Base-by-base conservation (phyloP, 2,888 invertebrate species). In the Stenodema calcarata region DNA sequence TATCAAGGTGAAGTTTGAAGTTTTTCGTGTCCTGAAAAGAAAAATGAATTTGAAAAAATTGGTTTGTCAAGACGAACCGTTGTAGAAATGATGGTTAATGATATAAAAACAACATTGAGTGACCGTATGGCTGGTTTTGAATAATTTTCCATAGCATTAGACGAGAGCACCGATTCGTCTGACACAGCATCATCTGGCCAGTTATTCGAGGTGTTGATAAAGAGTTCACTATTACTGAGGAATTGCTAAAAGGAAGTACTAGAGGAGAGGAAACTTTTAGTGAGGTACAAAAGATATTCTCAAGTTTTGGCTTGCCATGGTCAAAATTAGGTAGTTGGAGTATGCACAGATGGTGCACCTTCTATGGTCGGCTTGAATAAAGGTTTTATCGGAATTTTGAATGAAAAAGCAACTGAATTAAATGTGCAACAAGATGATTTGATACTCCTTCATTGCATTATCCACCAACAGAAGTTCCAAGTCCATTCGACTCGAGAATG, bases 11-110 rank as follows among this genome's bases (percentile, higher is more conserved):
- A 73, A 44, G 84, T 75, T 18, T 75, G 75, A n/a, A n/a, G n/a
- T n/a, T n/a, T 75, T 41, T 18, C 47, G 28, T 41, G 84, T 84
- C 84, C 84, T 50, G 84, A 84, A 84, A 73, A 75, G 75, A 75
- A 75, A 73, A 75, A 75, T 73, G 16, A 75, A 44, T 42, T 75
- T 75, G 54, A 73, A 75, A 75, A 73, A 73, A 84, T 75, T 30
- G 73, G 84, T 75, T 54, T 84, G 44, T 73, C 75, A 41, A 44
- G 27, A 50, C 30, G 70, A 76, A 86, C 86, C 11, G n/a, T n/a
- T n/a, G n/a, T n/a, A n/a, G 16, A 76, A 69, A 69, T 35, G 69
- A 86, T 86, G 50, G 62, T 78, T 50, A 86, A 50, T 76, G 82
- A 82, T 82, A 86, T 54, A 35, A 69, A 78, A 69, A 30, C 18